Percentiles rank a stretch among this genome's conserved stretches.
phyloP scores from a whole-genome alignment of 1,140 invertebrate species.

The Subanguina moxae region DNA sequence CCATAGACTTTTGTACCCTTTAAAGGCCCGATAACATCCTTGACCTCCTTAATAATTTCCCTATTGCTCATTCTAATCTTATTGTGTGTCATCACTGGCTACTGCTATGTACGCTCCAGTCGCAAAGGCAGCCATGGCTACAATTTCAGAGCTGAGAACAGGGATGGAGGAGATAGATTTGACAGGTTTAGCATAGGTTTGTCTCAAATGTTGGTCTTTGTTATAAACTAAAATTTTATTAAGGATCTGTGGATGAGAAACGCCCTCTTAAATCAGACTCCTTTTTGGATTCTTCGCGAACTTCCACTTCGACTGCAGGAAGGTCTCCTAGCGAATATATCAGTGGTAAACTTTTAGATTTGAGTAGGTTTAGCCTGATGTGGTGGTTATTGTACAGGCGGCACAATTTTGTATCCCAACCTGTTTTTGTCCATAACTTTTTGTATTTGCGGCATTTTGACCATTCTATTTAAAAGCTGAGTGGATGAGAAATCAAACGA shows the following conservation, averaged over 20 bases:
- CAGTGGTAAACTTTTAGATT: not conserved
- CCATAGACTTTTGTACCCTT: not conserved
- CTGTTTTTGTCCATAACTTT: no score
- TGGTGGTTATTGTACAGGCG: not conserved
- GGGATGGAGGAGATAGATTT: not conserved
- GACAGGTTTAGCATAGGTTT: slow-evolving; percentile 1
- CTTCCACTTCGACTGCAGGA: not conserved
- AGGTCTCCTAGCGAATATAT: not conserved
- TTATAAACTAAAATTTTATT: not conserved
- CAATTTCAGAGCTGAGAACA: not conserved
- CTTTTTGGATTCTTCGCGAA: not conserved
- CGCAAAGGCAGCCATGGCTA: not conserved
- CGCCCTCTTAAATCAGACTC: not conserved
- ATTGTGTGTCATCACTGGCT: not conserved
- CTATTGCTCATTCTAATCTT: not conserved
- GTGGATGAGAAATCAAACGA: no score
- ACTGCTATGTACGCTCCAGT: not conserved
- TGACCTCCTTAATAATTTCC: slow-evolving; percentile 5
- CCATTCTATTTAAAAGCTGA: no score
- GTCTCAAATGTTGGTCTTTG: not conserved
- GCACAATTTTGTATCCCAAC: no score
- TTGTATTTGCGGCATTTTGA: no score
- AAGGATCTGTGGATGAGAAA: slow-evolving; percentile 2
- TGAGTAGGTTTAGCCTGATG: not conserved
- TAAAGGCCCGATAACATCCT: not conserved